Percentiles rank a stretch among this genome's conserved stretches.
These are phyloP conservation scores for Stenichneumon culpator DNA, from an alignment of 2,888 invertebrate species.

Conservation along the genomic window DNA sequence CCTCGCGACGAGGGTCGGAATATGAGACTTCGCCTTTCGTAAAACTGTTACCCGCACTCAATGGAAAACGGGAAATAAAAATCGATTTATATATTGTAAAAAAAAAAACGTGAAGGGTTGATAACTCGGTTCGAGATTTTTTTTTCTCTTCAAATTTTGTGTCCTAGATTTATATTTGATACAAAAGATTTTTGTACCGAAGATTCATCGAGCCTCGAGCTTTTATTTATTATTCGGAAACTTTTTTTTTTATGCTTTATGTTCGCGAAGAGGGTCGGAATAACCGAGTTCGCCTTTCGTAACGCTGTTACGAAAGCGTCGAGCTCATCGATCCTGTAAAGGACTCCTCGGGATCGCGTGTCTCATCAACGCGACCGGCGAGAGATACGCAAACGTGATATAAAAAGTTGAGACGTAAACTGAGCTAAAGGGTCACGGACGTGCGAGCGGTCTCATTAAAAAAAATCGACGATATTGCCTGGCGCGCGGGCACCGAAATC, in stretches of 20 bases:
- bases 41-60: neutral
- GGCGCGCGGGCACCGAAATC: neutral
- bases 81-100: neutral
- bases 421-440: conserved; percentile 7
- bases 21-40: neutral
- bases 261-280: neutral
- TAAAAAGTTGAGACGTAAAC: conserved; percentile 16
- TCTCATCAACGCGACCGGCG: conserved; percentile 26
- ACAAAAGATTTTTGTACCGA: no score
- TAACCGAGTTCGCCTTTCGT: neutral
- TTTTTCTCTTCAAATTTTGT: no score
- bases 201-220: no score
- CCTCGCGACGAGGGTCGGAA: neutral
- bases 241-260: no score
- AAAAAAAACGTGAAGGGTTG: no score
- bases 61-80: neutral
- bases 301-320: conserved; percentile 3
- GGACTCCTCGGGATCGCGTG: conserved; percentile 38
- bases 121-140: no score
- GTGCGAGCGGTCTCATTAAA: conserved; percentile 19
- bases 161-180: no score
- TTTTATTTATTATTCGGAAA: no score
- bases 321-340: conserved; percentile 26
- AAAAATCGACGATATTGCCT: neutral
- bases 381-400: conserved; percentile 32